Percentiles rank a stretch among this genome's conserved stretches.
Evolutionary conservation across 2,888 invertebrate genomes (phyloP).

Genomic region (Lepetodrilus schrolli): DNA sequence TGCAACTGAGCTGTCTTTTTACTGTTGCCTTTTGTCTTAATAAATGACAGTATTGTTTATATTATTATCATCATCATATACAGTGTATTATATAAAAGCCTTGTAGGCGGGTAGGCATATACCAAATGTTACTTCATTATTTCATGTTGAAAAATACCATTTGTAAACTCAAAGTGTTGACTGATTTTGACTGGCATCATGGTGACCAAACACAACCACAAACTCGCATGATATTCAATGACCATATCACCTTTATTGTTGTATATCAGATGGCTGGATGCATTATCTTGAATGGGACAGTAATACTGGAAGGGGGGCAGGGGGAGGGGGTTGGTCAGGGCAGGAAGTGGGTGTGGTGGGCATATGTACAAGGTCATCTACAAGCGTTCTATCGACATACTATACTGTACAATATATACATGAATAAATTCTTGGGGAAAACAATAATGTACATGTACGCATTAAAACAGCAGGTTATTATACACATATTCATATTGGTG

Average conservation of each 20-base stretch:
- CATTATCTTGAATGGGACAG: slow-evolving; percentile 19
- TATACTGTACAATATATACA: slow-evolving; percentile 10
- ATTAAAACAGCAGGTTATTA: not conserved
- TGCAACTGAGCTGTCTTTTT: no score
- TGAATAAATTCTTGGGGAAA: not conserved
- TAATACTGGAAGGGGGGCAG: slow-evolving; percentile 8
- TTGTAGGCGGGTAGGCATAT: no score
- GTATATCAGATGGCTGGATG: not conserved
- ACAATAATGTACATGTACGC: not conserved
- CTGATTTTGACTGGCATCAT: no score
- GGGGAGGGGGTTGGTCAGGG: not conserved
- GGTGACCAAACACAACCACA: not conserved
- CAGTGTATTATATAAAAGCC: no score
- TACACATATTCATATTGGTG: not conserved
- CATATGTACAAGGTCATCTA: not conserved
- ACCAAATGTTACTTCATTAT: no score
- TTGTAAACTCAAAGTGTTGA: no score
- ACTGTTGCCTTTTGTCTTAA: no score
- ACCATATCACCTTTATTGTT: slow-evolving; percentile 26
- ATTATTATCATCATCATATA: no score
- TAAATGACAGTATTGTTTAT: no score
- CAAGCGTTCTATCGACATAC: not conserved
- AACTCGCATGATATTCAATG: not conserved
- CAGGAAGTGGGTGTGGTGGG: not conserved
- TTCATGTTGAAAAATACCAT: no score